Evolutionary conservation across 2,113 vertebrate genomes (phyloP).

Genomic region (Burhinus oedicnemus): DNA sequence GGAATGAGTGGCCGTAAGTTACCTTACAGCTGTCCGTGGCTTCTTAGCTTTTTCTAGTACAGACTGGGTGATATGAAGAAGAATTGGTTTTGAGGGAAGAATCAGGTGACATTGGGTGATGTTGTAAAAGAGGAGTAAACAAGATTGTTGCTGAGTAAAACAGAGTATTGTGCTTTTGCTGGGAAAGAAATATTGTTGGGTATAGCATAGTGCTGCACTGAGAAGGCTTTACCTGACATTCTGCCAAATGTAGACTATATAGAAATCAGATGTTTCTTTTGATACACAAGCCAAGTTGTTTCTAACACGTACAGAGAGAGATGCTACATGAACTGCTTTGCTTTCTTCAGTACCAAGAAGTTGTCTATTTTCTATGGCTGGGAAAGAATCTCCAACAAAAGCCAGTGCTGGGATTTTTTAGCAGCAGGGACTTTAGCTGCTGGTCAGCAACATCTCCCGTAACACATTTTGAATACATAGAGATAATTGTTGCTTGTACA

Average conservation of each 20-base stretch:
- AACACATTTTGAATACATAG: not conserved
- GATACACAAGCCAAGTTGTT: not conserved
- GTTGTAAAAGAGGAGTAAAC: not conserved
- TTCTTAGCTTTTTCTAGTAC: not conserved
- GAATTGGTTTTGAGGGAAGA: not conserved
- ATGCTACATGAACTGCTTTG: not conserved
- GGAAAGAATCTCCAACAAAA: not conserved
- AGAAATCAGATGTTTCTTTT: not conserved
- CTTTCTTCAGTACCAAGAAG: not conserved
- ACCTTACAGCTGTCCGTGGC: not conserved
- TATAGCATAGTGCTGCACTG: not conserved
- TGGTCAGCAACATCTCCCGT: not conserved
- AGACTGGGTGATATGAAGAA: not conserved
- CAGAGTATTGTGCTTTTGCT: not conserved
- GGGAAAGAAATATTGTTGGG: not conserved
- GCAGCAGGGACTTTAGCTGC: not conserved
- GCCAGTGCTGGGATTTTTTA: not conserved
- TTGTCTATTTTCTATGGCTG: fast-evolving
- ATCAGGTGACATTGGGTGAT: not conserved
- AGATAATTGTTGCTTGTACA: not conserved
- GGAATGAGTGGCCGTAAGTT: not conserved
- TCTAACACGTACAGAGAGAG: not conserved
- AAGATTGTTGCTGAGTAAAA: not conserved
- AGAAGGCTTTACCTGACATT: not conserved
- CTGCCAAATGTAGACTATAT: not conserved